Evolutionary conservation across 2,113 vertebrate species (phyloP).

Genomic region (Entomyzon cyanotis): DNA sequence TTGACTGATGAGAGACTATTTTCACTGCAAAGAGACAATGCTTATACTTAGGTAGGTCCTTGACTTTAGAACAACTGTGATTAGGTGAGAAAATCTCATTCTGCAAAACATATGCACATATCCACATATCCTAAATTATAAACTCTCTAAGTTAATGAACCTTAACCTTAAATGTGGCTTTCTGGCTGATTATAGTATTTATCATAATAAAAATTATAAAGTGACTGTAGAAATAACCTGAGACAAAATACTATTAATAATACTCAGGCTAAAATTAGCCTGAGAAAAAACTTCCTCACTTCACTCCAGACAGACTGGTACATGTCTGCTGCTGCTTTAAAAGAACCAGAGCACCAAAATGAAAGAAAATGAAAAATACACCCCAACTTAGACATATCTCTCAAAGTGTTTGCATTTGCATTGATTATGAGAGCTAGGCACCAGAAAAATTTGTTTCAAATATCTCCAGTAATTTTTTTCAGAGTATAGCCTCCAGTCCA

Average conservation of each 20-base stretch:
- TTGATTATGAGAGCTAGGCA: neutral
- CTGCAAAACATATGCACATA: neutral
- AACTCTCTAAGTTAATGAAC: neutral
- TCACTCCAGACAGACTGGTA: neutral
- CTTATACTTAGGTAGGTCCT: neutral
- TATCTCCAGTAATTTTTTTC: constrained; percentile 2
- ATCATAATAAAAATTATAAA: neutral
- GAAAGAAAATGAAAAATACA: neutral
- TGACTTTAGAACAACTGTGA: neutral
- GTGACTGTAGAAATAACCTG: neutral
- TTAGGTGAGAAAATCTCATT: neutral
- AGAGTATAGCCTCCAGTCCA: neutral
- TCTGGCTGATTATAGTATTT: neutral
- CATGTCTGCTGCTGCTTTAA: neutral
- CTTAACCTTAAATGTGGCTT: neutral
- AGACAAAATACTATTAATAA: neutral
- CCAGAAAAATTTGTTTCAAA: constrained; percentile 26
- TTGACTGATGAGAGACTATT: neutral
- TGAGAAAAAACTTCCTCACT: neutral
- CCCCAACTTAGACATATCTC: neutral
- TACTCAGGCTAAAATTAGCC: neutral
- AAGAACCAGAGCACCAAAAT: neutral
- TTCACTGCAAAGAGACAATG: neutral
- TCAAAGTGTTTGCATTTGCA: constrained; percentile 46
- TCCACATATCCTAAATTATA: neutral